Evolutionary conservation across 2,888 invertebrate species (phyloP), one percentile per base, ranked within the genome.

Genomic region (Chaetogeoica ovagalla): DNA sequence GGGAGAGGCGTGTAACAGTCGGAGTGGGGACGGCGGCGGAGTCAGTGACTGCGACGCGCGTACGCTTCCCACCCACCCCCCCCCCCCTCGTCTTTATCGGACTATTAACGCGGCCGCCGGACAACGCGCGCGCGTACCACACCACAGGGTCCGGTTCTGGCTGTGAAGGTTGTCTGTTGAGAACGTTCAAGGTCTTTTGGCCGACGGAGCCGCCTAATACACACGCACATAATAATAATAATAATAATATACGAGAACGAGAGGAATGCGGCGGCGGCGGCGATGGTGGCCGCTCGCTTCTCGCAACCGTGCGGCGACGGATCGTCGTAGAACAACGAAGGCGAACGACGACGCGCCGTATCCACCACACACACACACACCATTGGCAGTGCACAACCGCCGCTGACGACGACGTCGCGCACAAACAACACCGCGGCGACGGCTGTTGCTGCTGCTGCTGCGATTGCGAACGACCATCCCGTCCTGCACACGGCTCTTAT

Each of bases 111-210:
- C 62, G 15, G n/a, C 39, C 68, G n/a, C 13, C 13, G 55, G 21
- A 3, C 55, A 48, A 8, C 23, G 63, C 2, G 77, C 77, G 79
- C 79, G 21, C 69, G 60, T 62, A 62, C 62, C 77, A 66, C 65
- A 76, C 79, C 79, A 63, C 79, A 79, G 79, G 79, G 79, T 79
- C 79, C 79, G 79, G 79, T 79, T 79, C 66, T n/a, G 55, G 48
- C 52, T 57, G 62, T 63, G 70, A 79, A 79, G 79, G 79, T 71
- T 79, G 79, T 79, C 79, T 79, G 79, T 48, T 30, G 39, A 71
- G 71, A 71, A 57, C 71, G 37, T 71, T 79, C 79, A 79, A 79
- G 79, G 79, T 79, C 79, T 55, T 68, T 59, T 43, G 48, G 6
- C 59, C 52, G 55, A n/a, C n/a, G n/a, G n/a, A n/a, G 30, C 48